These are phyloP conservation scores for Nothobranchius kuhntae DNA, from an alignment of 2,113 vertebrate species.

Conservation along the genomic window DNA sequence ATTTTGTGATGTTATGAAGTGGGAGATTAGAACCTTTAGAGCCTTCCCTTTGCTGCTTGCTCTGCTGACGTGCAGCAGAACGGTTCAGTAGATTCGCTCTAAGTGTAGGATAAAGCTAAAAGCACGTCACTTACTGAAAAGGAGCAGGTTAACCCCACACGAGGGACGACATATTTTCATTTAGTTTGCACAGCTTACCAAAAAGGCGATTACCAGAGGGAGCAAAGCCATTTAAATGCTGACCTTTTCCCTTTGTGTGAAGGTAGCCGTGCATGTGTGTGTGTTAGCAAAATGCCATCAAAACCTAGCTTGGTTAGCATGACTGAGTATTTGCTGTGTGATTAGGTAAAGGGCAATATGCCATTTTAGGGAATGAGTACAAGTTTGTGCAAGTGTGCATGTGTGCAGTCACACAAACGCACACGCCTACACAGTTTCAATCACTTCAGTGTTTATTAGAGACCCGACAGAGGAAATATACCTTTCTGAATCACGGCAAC, in stretches of 20 bases:
- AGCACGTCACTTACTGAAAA: slow-evolving; percentile 66
- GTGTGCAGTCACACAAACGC: not conserved
- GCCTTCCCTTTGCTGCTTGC: slow-evolving; percentile 18
- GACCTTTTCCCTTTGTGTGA: slow-evolving; percentile 72
- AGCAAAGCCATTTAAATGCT: slow-evolving; percentile 72
- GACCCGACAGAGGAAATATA: slow-evolving; percentile 9
- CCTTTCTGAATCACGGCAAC: not conserved
- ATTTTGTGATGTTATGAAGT: slow-evolving; percentile 4
- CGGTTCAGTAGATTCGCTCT: slow-evolving; percentile 55
- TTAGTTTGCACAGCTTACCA: slow-evolving; percentile 67
- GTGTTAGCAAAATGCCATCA: slow-evolving; percentile 43
- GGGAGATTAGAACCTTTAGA: slow-evolving; percentile 40
- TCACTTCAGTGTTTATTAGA: slow-evolving; percentile 15
- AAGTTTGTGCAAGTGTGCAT: slow-evolving; percentile 18
- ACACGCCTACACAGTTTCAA: slow-evolving; percentile 1
- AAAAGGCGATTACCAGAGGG: slow-evolving; percentile 71
- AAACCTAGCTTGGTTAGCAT: slow-evolving; percentile 63
- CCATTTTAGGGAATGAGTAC: slow-evolving; percentile 53
- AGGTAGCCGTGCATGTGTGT: slow-evolving; percentile 10
- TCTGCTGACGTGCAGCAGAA: slow-evolving; percentile 16
- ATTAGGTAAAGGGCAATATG: slow-evolving; percentile 68
- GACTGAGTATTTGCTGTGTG: slow-evolving; percentile 50
- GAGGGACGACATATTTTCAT: slow-evolving; percentile 66
- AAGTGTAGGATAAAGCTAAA: slow-evolving; percentile 61
- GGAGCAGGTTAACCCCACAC: slow-evolving; percentile 68